A percentile compares a stretch with the other conserved stretches of the same genome.
phyloP scores from a whole-genome alignment of 2,797 vertebrate species.

The Pangasius larnaudii region DNA sequence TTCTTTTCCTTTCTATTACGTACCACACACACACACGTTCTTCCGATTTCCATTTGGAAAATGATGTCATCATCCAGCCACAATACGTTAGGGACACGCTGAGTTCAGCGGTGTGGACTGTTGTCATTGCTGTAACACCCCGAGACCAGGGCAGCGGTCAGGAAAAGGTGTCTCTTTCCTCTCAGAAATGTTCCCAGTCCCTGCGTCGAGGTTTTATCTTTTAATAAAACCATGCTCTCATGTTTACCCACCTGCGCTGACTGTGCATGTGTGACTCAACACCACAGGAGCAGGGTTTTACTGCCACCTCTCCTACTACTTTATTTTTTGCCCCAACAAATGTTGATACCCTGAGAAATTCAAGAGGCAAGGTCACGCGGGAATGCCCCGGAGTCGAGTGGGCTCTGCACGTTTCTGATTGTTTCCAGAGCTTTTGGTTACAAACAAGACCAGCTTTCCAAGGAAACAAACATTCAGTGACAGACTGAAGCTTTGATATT shows the following conservation, averaged over 20 bases:
- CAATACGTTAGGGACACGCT: not conserved
- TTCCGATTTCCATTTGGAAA: conserved; percentile 3
- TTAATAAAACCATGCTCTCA: conserved; percentile 9
- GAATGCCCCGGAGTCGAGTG: not conserved
- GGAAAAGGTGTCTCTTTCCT: conserved; percentile 30
- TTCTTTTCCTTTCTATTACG: not conserved
- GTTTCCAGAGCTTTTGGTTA: conserved; percentile 12
- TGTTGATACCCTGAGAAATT: conserved; percentile 3
- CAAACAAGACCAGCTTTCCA: not conserved
- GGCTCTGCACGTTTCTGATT: not conserved
- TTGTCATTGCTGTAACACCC: conserved; percentile 11
- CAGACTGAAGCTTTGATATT: conserved; percentile 17
- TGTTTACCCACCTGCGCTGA: conserved; percentile 61
- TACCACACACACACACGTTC: not conserved
- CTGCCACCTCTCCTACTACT: not conserved
- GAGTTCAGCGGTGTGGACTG: not conserved
- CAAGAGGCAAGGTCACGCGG: not conserved
- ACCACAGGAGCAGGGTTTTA: conserved; percentile 23
- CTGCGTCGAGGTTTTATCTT: conserved; percentile 34
- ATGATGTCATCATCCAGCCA: not conserved
- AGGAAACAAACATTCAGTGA: not conserved
- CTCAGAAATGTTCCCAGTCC: not conserved
- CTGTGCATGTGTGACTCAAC: conserved; percentile 52
- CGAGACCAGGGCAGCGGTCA: not conserved
- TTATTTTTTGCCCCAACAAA: conserved; percentile 3